Base-by-base conservation (phyloP, 2,888 invertebrate genomes). In the Chaetogeoica ovagalla region DNA sequence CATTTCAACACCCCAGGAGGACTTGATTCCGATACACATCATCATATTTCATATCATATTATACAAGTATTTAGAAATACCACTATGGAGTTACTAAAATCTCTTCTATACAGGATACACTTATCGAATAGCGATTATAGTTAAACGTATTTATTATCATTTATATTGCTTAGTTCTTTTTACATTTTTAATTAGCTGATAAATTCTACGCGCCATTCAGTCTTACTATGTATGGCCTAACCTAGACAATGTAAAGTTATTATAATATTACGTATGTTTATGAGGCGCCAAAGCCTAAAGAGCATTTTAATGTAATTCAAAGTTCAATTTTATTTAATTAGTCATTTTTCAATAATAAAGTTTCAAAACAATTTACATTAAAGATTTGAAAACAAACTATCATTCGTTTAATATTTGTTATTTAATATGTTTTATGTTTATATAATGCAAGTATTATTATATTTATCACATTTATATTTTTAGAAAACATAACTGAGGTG, bases 1-100 rank as follows among this genome's bases (percentile, higher is more conserved):
- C 69, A 63, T 79, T 79, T 79, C 70, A 63, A 79, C 43, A 79
- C 79, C 79, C 79, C 79, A 79, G 79, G 79, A 79, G 79, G 79
- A 79, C 79, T 79, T 79, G 71, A 57, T 63, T 79, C 79, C 79
- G 79, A 71, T 70, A 63, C 37, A 71, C 21, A 69, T n/a, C 60
- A 52, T 62, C 48, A 71, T 68, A 70, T 60, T 65, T 70, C 39
- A 39, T 63, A 79, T 39, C 39, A 39, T 68, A 70, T 60, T 65
- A 71, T 63, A 71, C 23, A 70, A 62, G 63, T 71, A 19, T 69
- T 79, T 79, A n/a, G 9, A 57, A 63, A 70, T 57, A 62, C 7
- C 55, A 71, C 52, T 69, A 75, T 60, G 60, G 69, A 62, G 23
- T 30, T 71, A 66, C 23, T 75, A 68, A 71, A 71, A 70, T 55